A percentile compares a stretch with the other conserved stretches of the same genome.
These are phyloP conservation scores for Peucedramus taeniatus DNA, from an alignment of 2,113 vertebrate species.

Conservation along the genomic window DNA sequence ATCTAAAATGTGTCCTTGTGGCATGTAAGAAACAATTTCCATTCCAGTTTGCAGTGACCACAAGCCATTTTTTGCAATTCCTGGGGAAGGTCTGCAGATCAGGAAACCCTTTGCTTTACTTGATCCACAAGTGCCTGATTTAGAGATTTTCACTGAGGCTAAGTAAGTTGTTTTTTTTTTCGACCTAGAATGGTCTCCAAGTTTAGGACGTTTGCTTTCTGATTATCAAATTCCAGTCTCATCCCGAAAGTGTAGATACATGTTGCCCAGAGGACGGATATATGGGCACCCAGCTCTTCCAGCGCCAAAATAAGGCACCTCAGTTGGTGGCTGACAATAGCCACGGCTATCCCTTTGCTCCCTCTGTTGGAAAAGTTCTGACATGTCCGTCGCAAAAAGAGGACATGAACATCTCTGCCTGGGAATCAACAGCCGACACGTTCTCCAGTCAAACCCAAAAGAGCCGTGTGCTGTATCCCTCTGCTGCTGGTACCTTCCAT, in stretches of 20 bases:
- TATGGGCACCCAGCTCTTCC: accelerated
- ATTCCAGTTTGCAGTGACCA: not conserved
- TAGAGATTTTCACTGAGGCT: not conserved
- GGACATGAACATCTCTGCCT: accelerated
- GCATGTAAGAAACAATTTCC: not conserved
- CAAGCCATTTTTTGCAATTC: not conserved
- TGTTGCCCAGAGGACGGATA: not conserved
- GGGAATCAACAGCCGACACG: accelerated
- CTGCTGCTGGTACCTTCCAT: not conserved
- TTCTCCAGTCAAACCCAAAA: not conserved
- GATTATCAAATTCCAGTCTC: not conserved
- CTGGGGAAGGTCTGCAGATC: not conserved
- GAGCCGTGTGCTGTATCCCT: accelerated
- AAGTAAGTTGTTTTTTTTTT: not conserved
- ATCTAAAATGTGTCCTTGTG: not conserved
- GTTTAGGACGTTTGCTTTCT: not conserved
- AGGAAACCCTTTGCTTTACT: not conserved
- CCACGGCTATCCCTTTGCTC: not conserved
- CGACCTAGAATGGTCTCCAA: not conserved
- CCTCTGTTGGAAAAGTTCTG: not conserved
- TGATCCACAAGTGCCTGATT: not conserved
- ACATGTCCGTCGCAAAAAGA: not conserved
- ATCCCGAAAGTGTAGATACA: not conserved
- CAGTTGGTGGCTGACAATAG: not conserved
- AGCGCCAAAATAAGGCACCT: accelerated